Evolutionary conservation across 2,113 vertebrate genomes (phyloP), one percentile per base, ranked within the genome.

Genomic region (Leptosomus discolor): DNA sequence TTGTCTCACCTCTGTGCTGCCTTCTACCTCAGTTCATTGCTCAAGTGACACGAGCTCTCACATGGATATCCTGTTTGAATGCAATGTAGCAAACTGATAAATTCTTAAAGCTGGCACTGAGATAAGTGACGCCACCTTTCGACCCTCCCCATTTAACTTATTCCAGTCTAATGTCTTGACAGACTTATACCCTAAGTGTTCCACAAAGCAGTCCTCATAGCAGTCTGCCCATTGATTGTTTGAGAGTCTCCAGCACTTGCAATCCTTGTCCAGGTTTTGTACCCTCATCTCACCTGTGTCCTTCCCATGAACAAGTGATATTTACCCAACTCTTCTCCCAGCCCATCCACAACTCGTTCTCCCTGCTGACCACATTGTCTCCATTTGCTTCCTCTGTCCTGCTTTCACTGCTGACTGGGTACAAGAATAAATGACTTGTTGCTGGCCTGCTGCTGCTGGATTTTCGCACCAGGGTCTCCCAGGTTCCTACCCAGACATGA

Each of bases 261-360:
- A 9, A 5, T 90, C 27, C 16, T 76, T 29, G 41, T 15, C 36
- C 41, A 60, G n/a, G 8, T 36, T 81, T 68, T 81, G 10, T 64
- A 41, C 15, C 16, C 14, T 76, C 0, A 0, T 60, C 24, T 85
- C 43, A 74, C 11, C 24, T 30, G 20, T 1, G 0, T 22, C 39
- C 34, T 82, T 91, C 30, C 29, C 12, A 34, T 3, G 34, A 37
- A 21, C 15, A 77, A 11, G 34, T 85, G 36, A 6, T 84, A 46
- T 68, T 68, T 65, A n/a, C 39, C 34, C 2, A 12, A 0, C 10
- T 74, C 20, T 37, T 68, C 43, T 63, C 13, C 22, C 43, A 74
- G 23, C 8, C 27, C 36, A 18, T 56, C 41, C 15, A 11, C 17
- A 43, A 12, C 12, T 65, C 36, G 8, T 4, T 78, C 29, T 81